Conservation (phyloP, 64 coral and sea anemone species). For the Porites australiensis region DNA sequence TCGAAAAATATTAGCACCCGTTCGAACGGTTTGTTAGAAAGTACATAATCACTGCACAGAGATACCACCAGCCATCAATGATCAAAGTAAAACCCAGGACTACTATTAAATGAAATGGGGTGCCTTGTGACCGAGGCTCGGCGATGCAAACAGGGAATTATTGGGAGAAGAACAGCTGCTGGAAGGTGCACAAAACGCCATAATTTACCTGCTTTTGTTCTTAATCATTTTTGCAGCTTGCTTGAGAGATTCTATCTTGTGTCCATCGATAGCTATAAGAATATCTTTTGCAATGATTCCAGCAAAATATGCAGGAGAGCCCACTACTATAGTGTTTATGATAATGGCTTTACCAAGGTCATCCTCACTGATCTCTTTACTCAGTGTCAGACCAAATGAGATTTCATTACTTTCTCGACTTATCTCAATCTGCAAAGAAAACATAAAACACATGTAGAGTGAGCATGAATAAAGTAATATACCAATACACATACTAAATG, state of each 20-base stretch:
- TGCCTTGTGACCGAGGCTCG: too few species aligned
- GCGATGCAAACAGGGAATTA: too few species aligned
- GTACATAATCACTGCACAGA: too few species aligned
- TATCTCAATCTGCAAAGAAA: slow-evolving; percentile 82
- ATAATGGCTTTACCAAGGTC: slow-evolving; percentile 86
- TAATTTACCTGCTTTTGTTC: slow-evolving; percentile 80
- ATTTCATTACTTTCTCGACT: slow-evolving; percentile 73
- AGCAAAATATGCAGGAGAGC: slow-evolving; percentile 74
- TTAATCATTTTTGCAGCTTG: slow-evolving; percentile 95
- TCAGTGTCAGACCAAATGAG: slow-evolving; percentile 94
- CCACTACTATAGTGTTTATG: slow-evolving; percentile 75
- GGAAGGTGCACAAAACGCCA: neutral
- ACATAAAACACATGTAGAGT: too few species aligned
- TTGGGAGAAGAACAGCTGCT: neutral
- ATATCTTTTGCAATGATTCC: slow-evolving; percentile 88
- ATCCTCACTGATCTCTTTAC: slow-evolving; percentile 79
- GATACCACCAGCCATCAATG: too few species aligned
- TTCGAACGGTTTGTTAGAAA: too few species aligned
- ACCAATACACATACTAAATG: too few species aligned
- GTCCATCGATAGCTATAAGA: slow-evolving; percentile 83
- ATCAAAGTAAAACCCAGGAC: too few species aligned
- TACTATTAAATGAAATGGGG: too few species aligned
- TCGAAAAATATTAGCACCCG: too few species aligned
- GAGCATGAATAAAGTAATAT: too few species aligned
- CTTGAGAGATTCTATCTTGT: slow-evolving; percentile 90